Conservation (phyloP, 2,888 invertebrate species). For the Nemoura dubitans region DNA sequence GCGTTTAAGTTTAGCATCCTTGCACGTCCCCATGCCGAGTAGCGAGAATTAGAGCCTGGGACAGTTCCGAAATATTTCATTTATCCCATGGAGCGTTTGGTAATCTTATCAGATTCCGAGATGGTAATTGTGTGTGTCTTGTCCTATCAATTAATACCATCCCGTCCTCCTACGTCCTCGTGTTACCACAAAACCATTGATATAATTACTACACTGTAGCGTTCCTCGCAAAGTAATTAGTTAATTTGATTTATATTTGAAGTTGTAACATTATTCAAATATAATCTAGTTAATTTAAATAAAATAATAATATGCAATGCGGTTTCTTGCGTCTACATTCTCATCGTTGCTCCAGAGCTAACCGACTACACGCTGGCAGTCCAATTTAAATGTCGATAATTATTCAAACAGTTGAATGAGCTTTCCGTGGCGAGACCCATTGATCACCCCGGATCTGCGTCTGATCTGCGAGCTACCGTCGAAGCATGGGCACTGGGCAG, state of each 20-base stretch:
- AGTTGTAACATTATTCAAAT: not conserved
- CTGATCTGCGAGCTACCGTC: not conserved
- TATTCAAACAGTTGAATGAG: constrained; percentile 7
- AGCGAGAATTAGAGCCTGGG: not conserved
- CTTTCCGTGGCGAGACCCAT: not conserved
- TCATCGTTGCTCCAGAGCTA: not conserved
- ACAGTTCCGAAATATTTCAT: not conserved
- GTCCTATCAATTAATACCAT: not conserved
- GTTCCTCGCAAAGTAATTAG: not conserved
- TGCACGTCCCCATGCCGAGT: not conserved
- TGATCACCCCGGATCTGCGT: not conserved
- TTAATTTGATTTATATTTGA: not conserved
- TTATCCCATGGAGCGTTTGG: not conserved
- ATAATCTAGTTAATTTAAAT: constrained; percentile 7
- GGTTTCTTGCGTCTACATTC: not conserved
- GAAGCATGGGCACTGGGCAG: not conserved
- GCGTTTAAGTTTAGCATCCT: not conserved
- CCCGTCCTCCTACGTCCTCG: not conserved
- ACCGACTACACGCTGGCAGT: not conserved
- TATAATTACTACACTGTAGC: not conserved
- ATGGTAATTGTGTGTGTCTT: not conserved
- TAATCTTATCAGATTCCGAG: not conserved
- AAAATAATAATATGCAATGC: not conserved
- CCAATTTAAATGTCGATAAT: constrained; percentile 7
- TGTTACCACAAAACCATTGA: not conserved